These are phyloP conservation scores for Silurus lanzhouensis DNA, from an alignment of 2,797 vertebrate species.

Conservation along the genomic window DNA sequence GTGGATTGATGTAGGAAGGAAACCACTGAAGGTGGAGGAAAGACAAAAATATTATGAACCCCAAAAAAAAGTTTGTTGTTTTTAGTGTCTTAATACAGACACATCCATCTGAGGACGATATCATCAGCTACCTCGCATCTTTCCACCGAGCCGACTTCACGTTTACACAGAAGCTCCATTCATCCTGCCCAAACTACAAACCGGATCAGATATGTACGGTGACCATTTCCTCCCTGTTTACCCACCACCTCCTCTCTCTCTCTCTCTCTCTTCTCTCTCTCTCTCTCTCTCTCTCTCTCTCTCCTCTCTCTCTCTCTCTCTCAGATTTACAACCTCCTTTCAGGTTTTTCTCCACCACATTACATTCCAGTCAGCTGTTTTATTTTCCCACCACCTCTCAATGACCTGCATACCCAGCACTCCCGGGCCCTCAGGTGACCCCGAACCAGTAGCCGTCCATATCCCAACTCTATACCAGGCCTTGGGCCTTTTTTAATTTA, in stretches of 20 bases:
- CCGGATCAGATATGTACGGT: conserved; percentile 50
- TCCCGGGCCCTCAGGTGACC: conserved; percentile 32
- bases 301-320: conserved; percentile 33
- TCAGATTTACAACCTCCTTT: conserved; percentile 32
- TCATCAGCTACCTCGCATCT: conserved; percentile 9
- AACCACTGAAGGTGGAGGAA: no score
- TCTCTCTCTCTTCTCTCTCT: conserved; percentile 4
- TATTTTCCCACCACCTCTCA: conserved; percentile 1
- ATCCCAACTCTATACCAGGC: conserved; percentile 29
- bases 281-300: conserved; percentile 11
- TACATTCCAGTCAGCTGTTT: conserved; percentile 51
- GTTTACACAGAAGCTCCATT: conserved; percentile 28
- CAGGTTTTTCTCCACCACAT: conserved; percentile 23
- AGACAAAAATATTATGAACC: background rate
- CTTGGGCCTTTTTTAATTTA: background rate
- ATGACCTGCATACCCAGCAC: conserved; percentile 51
- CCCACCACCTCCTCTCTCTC: conserved; percentile 16
- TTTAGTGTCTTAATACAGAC: background rate
- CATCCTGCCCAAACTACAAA: conserved; percentile 41
- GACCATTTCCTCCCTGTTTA: conserved; percentile 51
- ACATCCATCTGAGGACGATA: conserved; percentile 4
- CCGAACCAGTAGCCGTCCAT: conserved; percentile 22
- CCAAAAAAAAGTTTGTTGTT: background rate
- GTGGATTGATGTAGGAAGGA: no score
- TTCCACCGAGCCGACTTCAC: conserved; percentile 15